phyloP scores from a whole-genome alignment of 2,888 invertebrate species.

The Dolomedes plantarius region DNA sequence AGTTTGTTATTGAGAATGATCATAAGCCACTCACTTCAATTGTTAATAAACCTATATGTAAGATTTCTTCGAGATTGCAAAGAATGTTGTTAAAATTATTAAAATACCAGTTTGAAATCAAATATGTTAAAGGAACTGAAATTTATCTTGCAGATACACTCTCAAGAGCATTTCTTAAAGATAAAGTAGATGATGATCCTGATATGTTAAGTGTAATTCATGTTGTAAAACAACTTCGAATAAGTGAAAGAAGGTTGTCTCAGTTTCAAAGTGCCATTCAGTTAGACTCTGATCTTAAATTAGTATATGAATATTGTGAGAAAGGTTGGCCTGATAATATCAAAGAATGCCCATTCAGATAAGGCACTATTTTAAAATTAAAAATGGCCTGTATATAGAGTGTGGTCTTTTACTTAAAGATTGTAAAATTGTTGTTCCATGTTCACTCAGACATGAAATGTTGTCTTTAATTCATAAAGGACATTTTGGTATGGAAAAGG shows the following conservation, averaged over 20 bases:
- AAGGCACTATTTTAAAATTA: conserved; percentile 2
- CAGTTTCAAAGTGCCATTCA: conserved; percentile 1
- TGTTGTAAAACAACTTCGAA: neutral
- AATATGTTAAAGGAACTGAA: conserved; percentile 17
- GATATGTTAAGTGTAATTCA: conserved; percentile 8
- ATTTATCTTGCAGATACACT: conserved; percentile 33
- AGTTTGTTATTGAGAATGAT: conserved; percentile 7
- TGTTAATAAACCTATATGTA: conserved; percentile 13
- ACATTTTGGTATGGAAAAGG: conserved; percentile 21
- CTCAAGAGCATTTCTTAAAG: conserved; percentile 18
- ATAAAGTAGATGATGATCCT: conserved; percentile 6
- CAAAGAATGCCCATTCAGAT: neutral
- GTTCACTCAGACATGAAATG: neutral
- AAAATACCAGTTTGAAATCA: neutral
- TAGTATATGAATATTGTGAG: conserved; percentile 1
- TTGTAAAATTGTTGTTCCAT: conserved; percentile 12
- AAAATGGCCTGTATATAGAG: neutral
- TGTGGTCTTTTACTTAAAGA: conserved; percentile 11
- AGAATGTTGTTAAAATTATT: conserved; percentile 24
- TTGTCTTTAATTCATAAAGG: conserved; percentile 6
- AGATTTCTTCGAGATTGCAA: conserved; percentile 11
- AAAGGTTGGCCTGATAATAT: conserved; percentile 9
- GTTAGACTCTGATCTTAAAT: neutral
- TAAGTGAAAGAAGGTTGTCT: conserved; percentile 9
- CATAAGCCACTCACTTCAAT: conserved; percentile 24